Evolutionary conservation across 37 sponge, comb jelly and placozoan species (phyloP).

Genomic region (Petrosia ficiformis): DNA sequence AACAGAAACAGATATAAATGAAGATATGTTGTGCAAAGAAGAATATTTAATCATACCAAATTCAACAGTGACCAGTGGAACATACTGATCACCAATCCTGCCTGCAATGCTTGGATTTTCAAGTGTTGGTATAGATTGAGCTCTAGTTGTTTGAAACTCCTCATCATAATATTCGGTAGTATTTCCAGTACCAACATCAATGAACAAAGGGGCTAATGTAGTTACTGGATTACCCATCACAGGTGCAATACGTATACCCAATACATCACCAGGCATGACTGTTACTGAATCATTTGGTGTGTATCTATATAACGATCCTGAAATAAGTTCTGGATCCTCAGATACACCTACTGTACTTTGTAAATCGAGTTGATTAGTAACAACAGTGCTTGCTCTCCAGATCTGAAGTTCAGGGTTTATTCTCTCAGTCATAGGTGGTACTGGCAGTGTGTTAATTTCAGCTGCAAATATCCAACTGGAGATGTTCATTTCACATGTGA

Average conservation of each 20-base stretch:
- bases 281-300: not conserved
- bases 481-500: not conserved
- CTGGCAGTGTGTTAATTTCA: no score
- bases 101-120: not conserved
- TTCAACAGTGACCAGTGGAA: constrained; percentile 2
- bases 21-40: no score
- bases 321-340: not conserved
- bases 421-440: no score
- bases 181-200: no score
- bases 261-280: not conserved
- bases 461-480: not conserved
- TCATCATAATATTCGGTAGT: no score
- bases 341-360: not conserved
- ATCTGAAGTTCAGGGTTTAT: not conserved
- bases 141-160: not conserved
- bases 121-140: not conserved
- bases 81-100: not conserved
- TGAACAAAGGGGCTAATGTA: no score
- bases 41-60: not conserved
- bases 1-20: not conserved
- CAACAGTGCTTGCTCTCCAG: not conserved
- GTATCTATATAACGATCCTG: not conserved
- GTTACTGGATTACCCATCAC: no score
- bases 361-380: not conserved
- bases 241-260: no score